Conservation (phyloP, 2,888 invertebrate genomes). For the Xestia sexstrigata region DNA sequence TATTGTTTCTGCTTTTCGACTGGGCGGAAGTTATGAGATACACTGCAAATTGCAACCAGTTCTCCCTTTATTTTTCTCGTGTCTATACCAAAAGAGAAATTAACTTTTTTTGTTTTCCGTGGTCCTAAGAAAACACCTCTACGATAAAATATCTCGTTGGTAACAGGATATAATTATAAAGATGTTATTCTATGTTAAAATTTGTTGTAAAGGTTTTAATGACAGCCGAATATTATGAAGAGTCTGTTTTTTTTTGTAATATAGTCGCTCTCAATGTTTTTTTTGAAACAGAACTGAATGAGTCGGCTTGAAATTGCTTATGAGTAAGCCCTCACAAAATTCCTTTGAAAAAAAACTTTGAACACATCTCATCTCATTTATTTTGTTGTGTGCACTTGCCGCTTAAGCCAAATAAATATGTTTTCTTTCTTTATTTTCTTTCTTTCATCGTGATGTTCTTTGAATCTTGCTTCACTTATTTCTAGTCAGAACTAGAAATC, state of each 20-base stretch:
- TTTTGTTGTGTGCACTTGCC: no score
- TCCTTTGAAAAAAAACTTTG: not conserved
- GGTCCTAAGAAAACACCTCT: constrained; percentile 32
- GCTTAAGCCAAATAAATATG: no score
- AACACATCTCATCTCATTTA: not conserved
- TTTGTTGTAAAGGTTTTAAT: not conserved
- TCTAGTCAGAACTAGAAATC: no score
- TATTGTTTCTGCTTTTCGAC: constrained; percentile 75
- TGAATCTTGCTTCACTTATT: not conserved
- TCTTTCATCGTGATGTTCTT: not conserved
- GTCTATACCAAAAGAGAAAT: constrained; percentile 15
- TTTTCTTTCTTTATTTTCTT: no score
- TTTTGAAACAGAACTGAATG: not conserved
- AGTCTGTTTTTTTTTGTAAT: not conserved
- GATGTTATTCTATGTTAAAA: constrained; percentile 22
- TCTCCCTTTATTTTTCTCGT: constrained; percentile 44
- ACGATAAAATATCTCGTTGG: constrained; percentile 1
- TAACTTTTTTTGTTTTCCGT: constrained; percentile 8
- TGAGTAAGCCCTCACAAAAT: not conserved
- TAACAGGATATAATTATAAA: not conserved
- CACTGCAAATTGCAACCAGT: constrained; percentile 58
- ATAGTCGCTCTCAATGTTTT: not conserved
- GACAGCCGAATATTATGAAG: not conserved
- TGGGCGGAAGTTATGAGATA: constrained; percentile 70
- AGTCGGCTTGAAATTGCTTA: not conserved